Conservation (phyloP, 2,113 vertebrate species). For the Lanius ludovicianus region DNA sequence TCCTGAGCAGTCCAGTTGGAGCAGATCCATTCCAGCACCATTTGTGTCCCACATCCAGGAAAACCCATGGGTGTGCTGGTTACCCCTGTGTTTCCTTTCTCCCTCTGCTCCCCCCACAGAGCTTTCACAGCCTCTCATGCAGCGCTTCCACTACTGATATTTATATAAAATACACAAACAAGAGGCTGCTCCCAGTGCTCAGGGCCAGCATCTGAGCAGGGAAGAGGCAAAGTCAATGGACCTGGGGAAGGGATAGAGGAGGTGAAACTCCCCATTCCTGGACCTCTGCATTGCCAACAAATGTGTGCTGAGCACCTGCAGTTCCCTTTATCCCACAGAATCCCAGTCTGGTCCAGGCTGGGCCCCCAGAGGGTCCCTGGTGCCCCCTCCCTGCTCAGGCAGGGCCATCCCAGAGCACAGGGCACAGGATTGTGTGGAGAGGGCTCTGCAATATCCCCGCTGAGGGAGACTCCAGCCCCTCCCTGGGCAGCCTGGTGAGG, state of each 20-base stretch:
- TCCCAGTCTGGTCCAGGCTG: rapidly evolving
- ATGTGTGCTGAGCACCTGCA: background rate
- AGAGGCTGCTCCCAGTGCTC: background rate
- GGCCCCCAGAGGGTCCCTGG: background rate
- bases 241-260: background rate
- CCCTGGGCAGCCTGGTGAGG: background rate
- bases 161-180: background rate
- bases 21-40: background rate
- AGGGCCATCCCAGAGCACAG: background rate
- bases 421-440: background rate
- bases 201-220: background rate
- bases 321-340: background rate
- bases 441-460: background rate
- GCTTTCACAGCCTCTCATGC: background rate
- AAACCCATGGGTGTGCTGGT: rapidly evolving
- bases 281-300: background rate
- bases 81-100: background rate
- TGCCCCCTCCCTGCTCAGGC: background rate
- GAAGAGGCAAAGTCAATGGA: background rate
- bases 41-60: background rate
- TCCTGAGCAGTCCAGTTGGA: rapidly evolving
- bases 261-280: background rate
- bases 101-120: background rate
- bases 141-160: background rate
- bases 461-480: background rate